Percentiles rank a stretch among this genome's conserved stretches.
Evolutionary conservation across 2,113 vertebrate species (phyloP).

Genomic region (Rhabdornis inornatus): DNA sequence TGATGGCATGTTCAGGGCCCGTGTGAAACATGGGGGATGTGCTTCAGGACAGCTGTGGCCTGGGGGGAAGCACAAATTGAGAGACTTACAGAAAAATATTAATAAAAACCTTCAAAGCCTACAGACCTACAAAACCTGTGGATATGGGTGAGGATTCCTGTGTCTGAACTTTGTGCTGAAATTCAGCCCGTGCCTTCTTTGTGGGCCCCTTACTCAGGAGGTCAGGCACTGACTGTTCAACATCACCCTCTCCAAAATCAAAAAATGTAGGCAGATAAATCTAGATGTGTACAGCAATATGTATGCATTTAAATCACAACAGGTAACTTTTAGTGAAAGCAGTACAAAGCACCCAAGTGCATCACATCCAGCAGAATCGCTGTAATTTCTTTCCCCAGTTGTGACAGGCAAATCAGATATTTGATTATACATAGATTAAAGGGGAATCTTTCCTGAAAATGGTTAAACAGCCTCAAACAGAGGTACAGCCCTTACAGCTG

Average conservation of each 20-base stretch:
- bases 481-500: accelerated
- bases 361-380: not conserved
- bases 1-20: accelerated
- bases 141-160: not conserved
- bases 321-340: not conserved
- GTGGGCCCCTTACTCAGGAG: not conserved
- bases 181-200: not conserved
- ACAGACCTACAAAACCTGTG: not conserved
- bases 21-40: not conserved
- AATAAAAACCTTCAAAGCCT: not conserved
- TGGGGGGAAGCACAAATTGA: not conserved
- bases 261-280: not conserved
- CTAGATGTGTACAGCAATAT: not conserved
- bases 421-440: not conserved
- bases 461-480: not conserved
- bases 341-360: not conserved
- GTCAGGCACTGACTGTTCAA: not conserved
- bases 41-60: not conserved
- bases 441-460: not conserved
- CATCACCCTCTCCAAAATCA: not conserved
- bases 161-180: not conserved
- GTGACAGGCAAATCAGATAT: not conserved
- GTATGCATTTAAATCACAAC: not conserved
- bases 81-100: not conserved
- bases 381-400: not conserved